Conservation (phyloP, 2,113 vertebrate species). For the Castor canadensis region DNA sequence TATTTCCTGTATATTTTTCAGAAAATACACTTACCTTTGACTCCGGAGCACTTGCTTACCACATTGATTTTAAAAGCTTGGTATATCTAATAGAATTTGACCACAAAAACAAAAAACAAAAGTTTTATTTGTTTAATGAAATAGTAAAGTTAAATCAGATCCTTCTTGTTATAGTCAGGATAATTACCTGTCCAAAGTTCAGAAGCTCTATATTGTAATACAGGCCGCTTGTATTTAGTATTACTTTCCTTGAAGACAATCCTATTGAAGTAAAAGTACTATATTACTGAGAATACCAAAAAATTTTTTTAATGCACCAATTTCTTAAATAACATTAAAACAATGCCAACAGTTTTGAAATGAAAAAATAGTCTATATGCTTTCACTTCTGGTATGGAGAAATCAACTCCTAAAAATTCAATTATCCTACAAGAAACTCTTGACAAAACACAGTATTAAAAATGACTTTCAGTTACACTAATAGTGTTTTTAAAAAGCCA, state of each 20-base stretch:
- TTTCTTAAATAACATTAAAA: constrained; percentile 31
- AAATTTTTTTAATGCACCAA: neutral
- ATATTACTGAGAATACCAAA: constrained; percentile 34
- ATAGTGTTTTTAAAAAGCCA: constrained; percentile 16
- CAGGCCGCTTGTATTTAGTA: constrained; percentile 90
- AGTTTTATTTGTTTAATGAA: constrained; percentile 37
- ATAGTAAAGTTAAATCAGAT: constrained; percentile 27
- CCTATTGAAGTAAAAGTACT: constrained; percentile 84
- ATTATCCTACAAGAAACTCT: neutral
- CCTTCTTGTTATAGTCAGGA: neutral
- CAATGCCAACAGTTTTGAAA: neutral
- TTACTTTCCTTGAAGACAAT: constrained; percentile 88
- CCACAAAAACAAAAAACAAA: constrained; percentile 21
- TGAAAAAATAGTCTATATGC: neutral
- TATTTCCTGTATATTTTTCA: neutral
- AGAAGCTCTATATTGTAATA: constrained; percentile 91
- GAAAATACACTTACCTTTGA: constrained; percentile 87
- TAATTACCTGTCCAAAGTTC: constrained; percentile 92
- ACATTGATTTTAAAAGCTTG: constrained; percentile 94
- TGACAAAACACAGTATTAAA: neutral
- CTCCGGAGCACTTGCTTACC: constrained; percentile 88
- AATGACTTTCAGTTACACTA: neutral
- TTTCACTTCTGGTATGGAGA: neutral
- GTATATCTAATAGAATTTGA: constrained; percentile 88
- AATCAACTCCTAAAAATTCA: neutral